These are phyloP conservation scores for Aldabrachelys gigantea DNA, from an alignment of 2,113 vertebrate genomes.

Conservation along the genomic window DNA sequence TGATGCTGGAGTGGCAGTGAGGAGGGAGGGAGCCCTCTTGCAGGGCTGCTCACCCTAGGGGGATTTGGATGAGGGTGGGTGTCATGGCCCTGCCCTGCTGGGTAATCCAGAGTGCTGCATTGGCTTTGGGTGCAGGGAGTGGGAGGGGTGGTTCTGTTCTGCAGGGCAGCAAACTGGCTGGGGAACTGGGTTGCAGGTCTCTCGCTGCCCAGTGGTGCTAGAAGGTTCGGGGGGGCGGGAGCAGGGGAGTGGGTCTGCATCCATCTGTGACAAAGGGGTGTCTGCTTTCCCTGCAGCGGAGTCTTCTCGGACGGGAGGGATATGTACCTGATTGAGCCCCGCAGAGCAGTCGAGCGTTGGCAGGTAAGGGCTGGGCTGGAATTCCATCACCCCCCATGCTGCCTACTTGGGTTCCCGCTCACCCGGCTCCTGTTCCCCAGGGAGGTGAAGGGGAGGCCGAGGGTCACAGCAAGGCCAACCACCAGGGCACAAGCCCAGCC, in stretches of 20 bases:
- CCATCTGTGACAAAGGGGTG: not conserved
- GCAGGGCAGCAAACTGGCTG: not conserved
- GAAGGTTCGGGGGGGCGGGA: too few relatives aligned
- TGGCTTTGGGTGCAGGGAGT: not conserved
- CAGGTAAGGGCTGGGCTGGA: constrained; percentile 57
- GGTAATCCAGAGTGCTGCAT: not conserved
- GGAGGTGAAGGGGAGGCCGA: not conserved
- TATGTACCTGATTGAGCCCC: constrained; percentile 88
- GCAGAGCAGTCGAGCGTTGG: constrained; percentile 55
- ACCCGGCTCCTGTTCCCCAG: not conserved
- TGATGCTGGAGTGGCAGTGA: not conserved
- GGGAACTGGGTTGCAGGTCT: not conserved
- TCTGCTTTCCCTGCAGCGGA: constrained; percentile 78
- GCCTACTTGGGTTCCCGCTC: not conserved
- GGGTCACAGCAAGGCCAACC: not conserved
- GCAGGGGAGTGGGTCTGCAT: not conserved
- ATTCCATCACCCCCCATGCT: constrained; percentile 1
- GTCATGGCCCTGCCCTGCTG: not conserved
- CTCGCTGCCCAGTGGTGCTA: not conserved
- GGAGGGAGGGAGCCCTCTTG: not conserved
- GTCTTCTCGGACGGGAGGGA: constrained; percentile 91
- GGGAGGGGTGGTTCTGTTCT: not conserved
- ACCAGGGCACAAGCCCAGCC: not conserved
- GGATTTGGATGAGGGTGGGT: not conserved
- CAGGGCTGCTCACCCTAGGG: too few relatives aligned